Conservation (phyloP, 2,113 vertebrate species). For the rabbit (Oryctolagus cuniculus) region DNA sequence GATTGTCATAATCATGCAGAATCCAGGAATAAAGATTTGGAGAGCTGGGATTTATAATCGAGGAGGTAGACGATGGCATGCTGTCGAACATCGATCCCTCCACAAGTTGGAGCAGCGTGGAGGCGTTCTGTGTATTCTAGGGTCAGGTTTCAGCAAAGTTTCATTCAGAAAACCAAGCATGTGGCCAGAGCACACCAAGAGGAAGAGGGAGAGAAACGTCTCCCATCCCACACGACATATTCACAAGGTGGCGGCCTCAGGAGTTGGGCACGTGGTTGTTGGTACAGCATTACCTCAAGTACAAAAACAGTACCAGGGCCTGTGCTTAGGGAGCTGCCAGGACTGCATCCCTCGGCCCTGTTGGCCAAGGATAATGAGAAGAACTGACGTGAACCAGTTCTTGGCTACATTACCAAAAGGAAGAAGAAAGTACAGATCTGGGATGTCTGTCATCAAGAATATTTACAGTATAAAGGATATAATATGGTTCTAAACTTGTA, state of each 20-base stretch:
- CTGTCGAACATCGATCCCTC: background rate
- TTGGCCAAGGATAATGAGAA: background rate
- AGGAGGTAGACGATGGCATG: background rate
- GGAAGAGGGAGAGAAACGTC: background rate
- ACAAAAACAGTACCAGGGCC: background rate
- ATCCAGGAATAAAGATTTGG: background rate
- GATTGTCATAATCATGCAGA: background rate
- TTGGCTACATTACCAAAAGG: background rate
- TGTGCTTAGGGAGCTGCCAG: background rate
- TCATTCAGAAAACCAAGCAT: background rate
- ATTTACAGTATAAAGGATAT: background rate
- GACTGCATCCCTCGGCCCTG: background rate
- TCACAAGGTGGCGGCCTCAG: background rate
- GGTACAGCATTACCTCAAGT: accelerated
- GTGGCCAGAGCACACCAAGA: background rate
- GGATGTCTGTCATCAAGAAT: background rate
- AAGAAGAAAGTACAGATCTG: background rate
- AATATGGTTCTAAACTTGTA: background rate
- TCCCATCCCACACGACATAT: accelerated
- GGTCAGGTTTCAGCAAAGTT: background rate
- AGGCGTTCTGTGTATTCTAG: background rate
- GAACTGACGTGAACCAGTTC: background rate
- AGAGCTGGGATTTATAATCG: no score
- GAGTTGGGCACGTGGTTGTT: background rate
- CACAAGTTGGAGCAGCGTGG: background rate